These are phyloP conservation scores for Liasis olivaceus DNA, from an alignment of 2,797 vertebrate species.

Conservation along the genomic window DNA sequence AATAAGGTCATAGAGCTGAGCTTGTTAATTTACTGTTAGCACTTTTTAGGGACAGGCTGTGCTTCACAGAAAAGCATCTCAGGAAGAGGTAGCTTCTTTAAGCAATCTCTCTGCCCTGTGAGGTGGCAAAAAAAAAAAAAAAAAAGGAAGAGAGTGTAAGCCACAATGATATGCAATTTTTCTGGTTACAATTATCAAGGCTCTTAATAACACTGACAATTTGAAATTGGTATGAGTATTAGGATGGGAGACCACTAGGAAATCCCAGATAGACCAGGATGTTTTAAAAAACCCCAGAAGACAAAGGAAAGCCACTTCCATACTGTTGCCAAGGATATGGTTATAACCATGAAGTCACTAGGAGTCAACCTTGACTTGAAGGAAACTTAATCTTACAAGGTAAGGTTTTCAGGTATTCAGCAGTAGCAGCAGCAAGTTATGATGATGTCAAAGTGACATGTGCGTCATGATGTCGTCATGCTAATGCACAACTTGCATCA, in stretches of 20 bases:
- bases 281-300: background rate
- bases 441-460: background rate
- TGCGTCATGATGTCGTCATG: background rate
- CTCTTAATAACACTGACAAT: background rate
- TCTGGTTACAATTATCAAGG: background rate
- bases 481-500: background rate
- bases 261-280: background rate
- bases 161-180: background rate
- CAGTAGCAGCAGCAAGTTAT: background rate
- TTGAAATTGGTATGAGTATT: background rate
- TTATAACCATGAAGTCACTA: background rate
- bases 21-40: too few relatives aligned
- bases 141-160: background rate
- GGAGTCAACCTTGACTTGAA: background rate
- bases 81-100: too few relatives aligned
- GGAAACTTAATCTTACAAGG: background rate
- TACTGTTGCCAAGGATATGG: background rate
- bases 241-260: background rate
- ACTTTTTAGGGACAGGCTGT: too few relatives aligned
- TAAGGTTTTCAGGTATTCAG: background rate
- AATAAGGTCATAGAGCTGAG: too few relatives aligned
- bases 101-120: too few relatives aligned
- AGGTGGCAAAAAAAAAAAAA: background rate
- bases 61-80: too few relatives aligned
- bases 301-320: background rate